Base-by-base conservation (phyloP, 1,140 invertebrate species). In the Drosophila nigrodunni region DNA sequence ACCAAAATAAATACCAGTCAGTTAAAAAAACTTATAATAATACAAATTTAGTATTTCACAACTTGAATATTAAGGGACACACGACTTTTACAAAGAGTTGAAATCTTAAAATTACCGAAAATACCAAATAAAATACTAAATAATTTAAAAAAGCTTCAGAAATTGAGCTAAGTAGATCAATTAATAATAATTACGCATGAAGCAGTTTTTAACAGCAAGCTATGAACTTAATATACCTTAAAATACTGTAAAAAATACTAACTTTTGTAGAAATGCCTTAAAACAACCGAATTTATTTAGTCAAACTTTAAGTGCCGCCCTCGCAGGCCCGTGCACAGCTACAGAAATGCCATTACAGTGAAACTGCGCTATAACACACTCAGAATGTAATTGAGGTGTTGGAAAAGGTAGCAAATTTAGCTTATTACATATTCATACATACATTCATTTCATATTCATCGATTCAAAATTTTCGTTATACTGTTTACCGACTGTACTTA, bases 311-410 rank as follows among this genome's bases (percentile, higher is more conserved):
- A 15, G 30, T 35, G 30, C 50, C 2, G 34, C 50, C 30, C 50
- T 52, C 50, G 50, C 25, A 30, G 25, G 2, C 0, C 2, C 34
- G 6, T n/a, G 0, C 34, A 52, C 11, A 13, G 52, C n/a, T 39
- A 21, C 13, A 11, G 13, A 6, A 39, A 39, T 13, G n/a, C 35
- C 35, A 55, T 54, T 54, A 50, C 47, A 50, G 47, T 50, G 50
- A 6, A 52, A 35, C n/a, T 34, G 21, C 50, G 7, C 30, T 15
- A 54, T 34, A 54, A 35, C 25, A 7, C 34, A 35, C 30, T 54
- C 11, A 15, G 8, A 35, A 35, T 10, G 11, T 43, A 11, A 43
- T 11, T 43, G 39, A 11, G 11, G 39, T 5, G 39, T 10, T 11
- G 39, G 39, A 11, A 43, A 43, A 43, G 39, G 39, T 43, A 43